Percentiles rank a stretch among this genome's conserved stretches.
phyloP scores from a whole-genome alignment of 1,140 invertebrate species.

The Drosophila melanica region DNA sequence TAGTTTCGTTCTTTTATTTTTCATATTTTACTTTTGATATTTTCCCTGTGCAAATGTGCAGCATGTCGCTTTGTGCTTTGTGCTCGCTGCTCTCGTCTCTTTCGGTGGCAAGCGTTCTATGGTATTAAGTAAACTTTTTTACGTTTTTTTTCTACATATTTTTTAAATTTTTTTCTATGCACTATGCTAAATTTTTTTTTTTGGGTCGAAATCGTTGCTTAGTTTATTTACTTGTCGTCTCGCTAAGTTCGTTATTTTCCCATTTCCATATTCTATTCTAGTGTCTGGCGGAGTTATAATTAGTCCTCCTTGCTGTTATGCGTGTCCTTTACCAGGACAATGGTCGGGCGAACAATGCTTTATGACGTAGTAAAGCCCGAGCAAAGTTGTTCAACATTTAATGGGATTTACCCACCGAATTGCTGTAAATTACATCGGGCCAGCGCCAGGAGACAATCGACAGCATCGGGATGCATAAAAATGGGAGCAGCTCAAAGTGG shows the following conservation, averaged over 20 bases:
- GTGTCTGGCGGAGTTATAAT: conserved; percentile 71
- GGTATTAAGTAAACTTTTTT: conserved; percentile 26
- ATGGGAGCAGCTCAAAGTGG: conserved; percentile 21
- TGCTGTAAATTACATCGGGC: conserved; percentile 63
- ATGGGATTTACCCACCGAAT: conserved; percentile 65
- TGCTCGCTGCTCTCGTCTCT: conserved; percentile 51
- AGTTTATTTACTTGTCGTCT: conserved; percentile 69
- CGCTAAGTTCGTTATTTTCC: conserved; percentile 27
- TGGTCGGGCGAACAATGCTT: conserved; percentile 63
- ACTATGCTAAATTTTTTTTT: conserved; percentile 17
- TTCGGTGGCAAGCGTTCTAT: conserved; percentile 3
- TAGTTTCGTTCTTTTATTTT: conserved; percentile 32
- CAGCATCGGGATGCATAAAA: conserved; percentile 13
- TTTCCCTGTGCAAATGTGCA: conserved; percentile 67
- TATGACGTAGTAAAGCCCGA: conserved; percentile 47
- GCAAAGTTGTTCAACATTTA: conserved; percentile 69
- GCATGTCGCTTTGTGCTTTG: conserved; percentile 70
- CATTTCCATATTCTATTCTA: conserved; percentile 54
- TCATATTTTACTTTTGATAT: conserved; percentile 46
- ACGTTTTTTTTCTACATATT: conserved; percentile 16
- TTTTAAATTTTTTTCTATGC: conserved; percentile 2
- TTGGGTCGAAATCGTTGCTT: conserved; percentile 55
- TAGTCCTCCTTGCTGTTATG: conserved; percentile 52
- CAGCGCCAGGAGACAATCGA: conserved; percentile 15
- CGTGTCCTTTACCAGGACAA: conserved; percentile 51